Conservation (phyloP, 2,797 vertebrate genomes). For the Alauda arvensis region DNA sequence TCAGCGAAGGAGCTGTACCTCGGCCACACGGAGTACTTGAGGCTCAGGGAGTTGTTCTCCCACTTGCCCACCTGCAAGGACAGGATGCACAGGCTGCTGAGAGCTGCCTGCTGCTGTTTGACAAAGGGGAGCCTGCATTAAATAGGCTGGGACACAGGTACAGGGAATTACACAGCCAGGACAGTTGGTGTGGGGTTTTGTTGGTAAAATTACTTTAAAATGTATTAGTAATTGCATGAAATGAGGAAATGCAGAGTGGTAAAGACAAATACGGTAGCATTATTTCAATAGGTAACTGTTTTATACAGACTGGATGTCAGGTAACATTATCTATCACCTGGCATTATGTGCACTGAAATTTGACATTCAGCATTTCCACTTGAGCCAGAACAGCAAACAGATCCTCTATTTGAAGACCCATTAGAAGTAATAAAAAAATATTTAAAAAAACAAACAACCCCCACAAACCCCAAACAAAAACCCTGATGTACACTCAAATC, state of each 20-base stretch:
- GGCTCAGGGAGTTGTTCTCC: conserved; percentile 90
- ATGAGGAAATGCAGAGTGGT: not conserved
- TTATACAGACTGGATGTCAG: not conserved
- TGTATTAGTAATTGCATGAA: not conserved
- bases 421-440: not conserved
- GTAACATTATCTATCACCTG: not conserved
- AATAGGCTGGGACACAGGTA: not conserved
- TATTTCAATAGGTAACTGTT: not conserved
- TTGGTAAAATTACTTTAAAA: not conserved
- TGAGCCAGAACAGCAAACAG: not conserved
- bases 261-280: not conserved
- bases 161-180: not conserved
- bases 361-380: not conserved
- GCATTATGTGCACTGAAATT: not conserved
- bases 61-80: conserved; percentile 88
- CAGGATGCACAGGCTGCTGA: not conserved
- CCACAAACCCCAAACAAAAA: not conserved
- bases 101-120: not conserved
- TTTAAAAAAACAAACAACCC: not conserved
- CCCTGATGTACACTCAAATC: rapidly evolving
- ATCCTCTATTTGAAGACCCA: not conserved
- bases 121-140: not conserved
- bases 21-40: conserved; percentile 94
- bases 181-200: not conserved
- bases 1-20: conserved; percentile 91